Evolutionary conservation across 2,797 vertebrate species (phyloP).

Genomic region (Artibeus jamaicensis): DNA sequence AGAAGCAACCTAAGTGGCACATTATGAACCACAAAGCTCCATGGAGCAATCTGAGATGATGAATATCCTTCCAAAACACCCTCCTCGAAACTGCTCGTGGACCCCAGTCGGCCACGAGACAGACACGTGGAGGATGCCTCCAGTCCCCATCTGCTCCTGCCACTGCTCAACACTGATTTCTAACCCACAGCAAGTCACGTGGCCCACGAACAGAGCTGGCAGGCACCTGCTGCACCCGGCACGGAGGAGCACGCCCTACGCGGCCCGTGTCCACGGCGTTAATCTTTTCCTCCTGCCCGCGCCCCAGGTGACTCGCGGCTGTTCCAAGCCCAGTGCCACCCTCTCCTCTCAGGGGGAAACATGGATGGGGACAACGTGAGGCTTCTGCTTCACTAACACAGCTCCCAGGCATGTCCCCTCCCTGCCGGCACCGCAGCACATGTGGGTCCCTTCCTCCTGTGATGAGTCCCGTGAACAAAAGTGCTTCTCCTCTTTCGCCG

Average conservation of each 20-base stretch:
- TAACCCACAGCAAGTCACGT: conserved; percentile 64
- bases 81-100: conserved; percentile 72
- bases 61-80: conserved; percentile 75
- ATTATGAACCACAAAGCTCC: conserved; percentile 56
- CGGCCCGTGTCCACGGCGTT: neutral
- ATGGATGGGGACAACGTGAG: neutral
- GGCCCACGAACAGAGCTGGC: conserved; percentile 47
- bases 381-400: neutral
- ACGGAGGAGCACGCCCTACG: neutral
- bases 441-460: neutral
- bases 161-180: conserved; percentile 70
- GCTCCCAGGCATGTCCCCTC: neutral
- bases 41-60: conserved; percentile 79
- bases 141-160: conserved; percentile 76
- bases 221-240: neutral
- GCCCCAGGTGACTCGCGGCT: neutral
- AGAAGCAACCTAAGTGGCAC: conserved; percentile 52
- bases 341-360: neutral
- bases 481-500: neutral
- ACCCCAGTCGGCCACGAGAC: conserved; percentile 79
- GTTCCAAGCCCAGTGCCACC: neutral
- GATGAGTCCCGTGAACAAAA: neutral
- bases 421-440: neutral
- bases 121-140: conserved; percentile 74
- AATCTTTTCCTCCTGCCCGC: conserved; percentile 28